phyloP scores from a whole-genome alignment of 2,888 invertebrate species.

The Acrobasis consociella region DNA sequence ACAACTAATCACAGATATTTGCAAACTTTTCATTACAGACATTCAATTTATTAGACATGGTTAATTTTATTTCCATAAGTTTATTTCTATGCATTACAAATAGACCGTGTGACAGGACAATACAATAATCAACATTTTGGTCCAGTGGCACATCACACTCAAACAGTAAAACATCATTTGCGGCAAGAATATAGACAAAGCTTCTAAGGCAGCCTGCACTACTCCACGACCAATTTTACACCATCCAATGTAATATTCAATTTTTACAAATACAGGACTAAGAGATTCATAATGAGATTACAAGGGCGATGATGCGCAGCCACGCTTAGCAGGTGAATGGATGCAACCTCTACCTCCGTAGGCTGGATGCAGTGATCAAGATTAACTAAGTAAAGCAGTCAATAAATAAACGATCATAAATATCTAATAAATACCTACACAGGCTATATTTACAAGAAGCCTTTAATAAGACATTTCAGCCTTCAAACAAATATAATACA shows the following conservation, averaged over 20 bases:
- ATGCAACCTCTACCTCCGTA: conserved; percentile 74
- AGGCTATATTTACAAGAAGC: conserved; percentile 81
- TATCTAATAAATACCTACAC: conserved; percentile 84
- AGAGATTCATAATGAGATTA: conserved; percentile 81
- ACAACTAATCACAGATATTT: not conserved
- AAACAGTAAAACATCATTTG: conserved; percentile 12
- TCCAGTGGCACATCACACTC: not conserved
- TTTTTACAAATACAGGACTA: conserved; percentile 67
- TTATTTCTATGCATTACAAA: too few relatives aligned
- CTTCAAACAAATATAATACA: conserved; percentile 81
- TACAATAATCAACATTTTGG: not conserved
- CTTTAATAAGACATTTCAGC: conserved; percentile 72
- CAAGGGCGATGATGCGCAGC: conserved; percentile 73
- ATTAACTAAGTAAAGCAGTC: conserved; percentile 82
- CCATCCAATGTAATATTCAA: conserved; percentile 76
- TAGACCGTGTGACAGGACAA: not conserved
- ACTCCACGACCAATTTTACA: conserved; percentile 57
- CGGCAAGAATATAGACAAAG: conserved; percentile 20
- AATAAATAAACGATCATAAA: conserved; percentile 84
- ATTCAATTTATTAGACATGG: too few relatives aligned
- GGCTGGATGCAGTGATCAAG: conserved; percentile 64
- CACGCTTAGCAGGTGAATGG: conserved; percentile 74
- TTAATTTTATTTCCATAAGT: too few relatives aligned
- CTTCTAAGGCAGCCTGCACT: conserved; percentile 35
- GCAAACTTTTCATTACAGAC: too few relatives aligned